A percentile compares a stretch with the other conserved stretches of the same genome.
Evolutionary conservation across 2,888 invertebrate species (phyloP).

Genomic region (Abrostola triplasia): DNA sequence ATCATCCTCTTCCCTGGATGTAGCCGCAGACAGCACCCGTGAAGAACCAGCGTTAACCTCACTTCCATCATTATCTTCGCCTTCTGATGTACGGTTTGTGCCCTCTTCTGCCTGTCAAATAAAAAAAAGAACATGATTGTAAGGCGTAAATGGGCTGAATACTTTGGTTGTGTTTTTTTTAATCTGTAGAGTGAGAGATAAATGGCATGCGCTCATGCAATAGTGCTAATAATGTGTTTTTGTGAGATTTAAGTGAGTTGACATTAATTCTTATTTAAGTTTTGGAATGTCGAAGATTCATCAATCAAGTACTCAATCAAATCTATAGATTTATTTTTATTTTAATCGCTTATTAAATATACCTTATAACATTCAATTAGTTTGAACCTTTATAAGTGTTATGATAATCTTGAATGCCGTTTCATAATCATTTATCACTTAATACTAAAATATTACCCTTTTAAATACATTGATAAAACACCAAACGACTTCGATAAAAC

Average conservation of each 20-base stretch:
- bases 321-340: neutral
- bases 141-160: neutral
- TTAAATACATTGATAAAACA: too few relatives aligned
- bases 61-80: slow-evolving; percentile 82
- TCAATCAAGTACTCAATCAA: neutral
- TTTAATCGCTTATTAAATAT: neutral
- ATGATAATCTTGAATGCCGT: too few relatives aligned
- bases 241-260: slow-evolving; percentile 7
- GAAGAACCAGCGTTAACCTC: slow-evolving; percentile 81
- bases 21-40: slow-evolving; percentile 88
- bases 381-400: too few relatives aligned
- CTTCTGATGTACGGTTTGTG: slow-evolving; percentile 78
- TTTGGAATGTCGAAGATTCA: neutral
- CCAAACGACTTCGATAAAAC: slow-evolving; percentile 16
- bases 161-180: neutral
- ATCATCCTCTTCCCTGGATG: slow-evolving; percentile 92
- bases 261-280: neutral
- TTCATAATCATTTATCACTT: too few relatives aligned
- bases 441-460: too few relatives aligned
- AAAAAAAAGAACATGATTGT: slow-evolving; percentile 42
- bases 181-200: neutral
- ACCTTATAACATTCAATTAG: too few relatives aligned
- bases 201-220: slow-evolving; percentile 40
- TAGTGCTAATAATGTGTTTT: slow-evolving; percentile 1
- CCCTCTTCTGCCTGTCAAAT: slow-evolving; percentile 84